These are phyloP conservation scores for Mesaphorura yosii DNA, from an alignment of 1,140 invertebrate species.

Conservation along the genomic window DNA sequence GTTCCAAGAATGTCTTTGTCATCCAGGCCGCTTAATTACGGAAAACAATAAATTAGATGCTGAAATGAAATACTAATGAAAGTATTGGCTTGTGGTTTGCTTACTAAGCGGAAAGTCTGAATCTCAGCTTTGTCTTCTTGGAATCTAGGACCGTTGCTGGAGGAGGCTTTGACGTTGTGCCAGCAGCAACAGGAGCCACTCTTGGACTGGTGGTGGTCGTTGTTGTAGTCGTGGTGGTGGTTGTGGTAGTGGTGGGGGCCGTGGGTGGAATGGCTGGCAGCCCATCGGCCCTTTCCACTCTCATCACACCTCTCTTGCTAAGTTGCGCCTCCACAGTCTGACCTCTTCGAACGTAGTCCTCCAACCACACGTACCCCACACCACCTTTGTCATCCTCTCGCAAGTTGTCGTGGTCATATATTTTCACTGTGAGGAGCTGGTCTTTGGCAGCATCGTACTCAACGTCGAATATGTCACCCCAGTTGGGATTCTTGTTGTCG, in stretches of 20 bases:
- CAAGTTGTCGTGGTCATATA: slow-evolving; percentile 10
- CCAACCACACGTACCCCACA: slow-evolving; percentile 23
- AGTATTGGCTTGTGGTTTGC: no score
- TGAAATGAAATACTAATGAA: no score
- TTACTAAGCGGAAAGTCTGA: no score
- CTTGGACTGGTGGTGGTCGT: no score
- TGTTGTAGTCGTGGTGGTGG: not conserved
- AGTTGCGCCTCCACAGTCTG: slow-evolving; percentile 22
- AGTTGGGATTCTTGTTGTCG: slow-evolving; percentile 20
- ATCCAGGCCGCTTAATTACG: no score
- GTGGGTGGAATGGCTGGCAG: no score
- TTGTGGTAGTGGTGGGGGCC: not conserved
- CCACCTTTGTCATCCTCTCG: slow-evolving; percentile 28
- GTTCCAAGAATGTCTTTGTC: no score
- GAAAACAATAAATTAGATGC: no score
- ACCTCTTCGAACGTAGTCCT: slow-evolving; percentile 24
- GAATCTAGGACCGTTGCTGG: no score
- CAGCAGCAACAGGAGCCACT: no score
- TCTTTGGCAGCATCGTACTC: slow-evolving; percentile 24
- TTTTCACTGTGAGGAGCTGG: not conserved
- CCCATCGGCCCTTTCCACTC: not conserved
- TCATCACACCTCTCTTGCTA: slow-evolving; percentile 20
- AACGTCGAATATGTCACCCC: slow-evolving; percentile 26
- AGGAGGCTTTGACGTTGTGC: no score
- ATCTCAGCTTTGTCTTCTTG: no score